phyloP scores from a whole-genome alignment of 1,140 invertebrate genomes.

The Cylas formicarius region DNA sequence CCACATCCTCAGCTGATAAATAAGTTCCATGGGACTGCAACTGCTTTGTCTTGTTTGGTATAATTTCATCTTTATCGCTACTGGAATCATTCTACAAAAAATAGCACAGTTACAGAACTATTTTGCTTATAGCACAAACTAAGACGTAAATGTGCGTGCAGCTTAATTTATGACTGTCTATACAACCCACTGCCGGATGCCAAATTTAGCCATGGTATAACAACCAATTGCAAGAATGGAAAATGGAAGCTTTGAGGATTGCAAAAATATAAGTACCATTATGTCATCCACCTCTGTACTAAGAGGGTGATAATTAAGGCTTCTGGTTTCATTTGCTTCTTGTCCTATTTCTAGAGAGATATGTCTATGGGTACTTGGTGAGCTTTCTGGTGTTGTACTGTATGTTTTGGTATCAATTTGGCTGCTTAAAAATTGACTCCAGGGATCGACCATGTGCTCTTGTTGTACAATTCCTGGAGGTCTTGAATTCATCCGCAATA shows the following conservation, averaged over 20 bases:
- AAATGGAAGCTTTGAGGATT: no score
- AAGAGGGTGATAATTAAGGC: conserved; percentile 52
- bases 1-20: conserved; percentile 73
- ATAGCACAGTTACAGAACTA: background rate
- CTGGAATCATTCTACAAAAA: conserved; percentile 13
- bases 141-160: no score
- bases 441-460: conserved; percentile 67
- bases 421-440: conserved; percentile 60
- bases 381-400: conserved; percentile 26
- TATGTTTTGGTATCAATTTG: conserved; percentile 25
- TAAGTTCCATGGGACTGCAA: conserved; percentile 58
- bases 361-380: conserved; percentile 21
- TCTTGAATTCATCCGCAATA: conserved; percentile 81
- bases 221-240: no score
- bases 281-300: conserved; percentile 50
- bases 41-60: conserved; percentile 15
- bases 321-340: conserved; percentile 37
- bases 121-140: background rate
- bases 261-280: conserved; percentile 20
- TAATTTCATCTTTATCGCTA: conserved; percentile 21
- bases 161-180: no score
- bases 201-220: no score
- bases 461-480: conserved; percentile 49
- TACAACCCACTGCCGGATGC: no score
- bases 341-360: conserved; percentile 45